Base-by-base conservation (phyloP, 2,797 vertebrate genomes). In the Tinamus major region DNA sequence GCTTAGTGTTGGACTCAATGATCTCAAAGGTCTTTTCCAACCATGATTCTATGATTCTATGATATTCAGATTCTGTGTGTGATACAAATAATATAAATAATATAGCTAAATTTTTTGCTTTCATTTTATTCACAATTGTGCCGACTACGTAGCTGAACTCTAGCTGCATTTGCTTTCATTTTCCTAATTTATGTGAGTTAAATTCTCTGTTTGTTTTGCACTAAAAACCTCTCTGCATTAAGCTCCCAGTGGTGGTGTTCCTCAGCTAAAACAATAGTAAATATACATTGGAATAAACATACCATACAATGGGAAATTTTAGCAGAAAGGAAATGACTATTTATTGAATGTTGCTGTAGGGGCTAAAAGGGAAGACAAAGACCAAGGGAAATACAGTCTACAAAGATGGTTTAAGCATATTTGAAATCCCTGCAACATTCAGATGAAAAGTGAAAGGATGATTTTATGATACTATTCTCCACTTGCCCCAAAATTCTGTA, bases 311-410 rank as follows among this genome's bases (percentile, higher is more conserved):
- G 35, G 80, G 51, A 85, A 53, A 21, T 86, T 80, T 86, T 79
- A 82, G 68, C 41, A 90, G 65, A 95, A 85, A 87, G 88, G 75
- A 94, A 92, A 79, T 79, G 0, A 69, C 78, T 94, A 81, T 92
- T 95, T 96, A 80, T 55, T 82, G 46, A 82, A 26, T 79, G 83
- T 86, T 92, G 46, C 90, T 95, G 68, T 15, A 77, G 48, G 68
- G 39, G 35, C 69, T 85, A 64, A 89, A 93, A 92, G 26, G 59
- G 76, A 83, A 95, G 77, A 92, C 85, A 90, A 92, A 93, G 85
- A 59, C 53, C 48, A 49, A 49, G 59, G 79, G 87, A 96, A 95
- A 39, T 63, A 44, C 13, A 23, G 29, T 35, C 83, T 72, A 59
- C 70, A 90, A 84, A 72, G 35, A 55, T 91, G 89, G 61, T 39